Base-by-base conservation (phyloP, 2,797 vertebrate genomes). In the Hippopotamyrus pictus region DNA sequence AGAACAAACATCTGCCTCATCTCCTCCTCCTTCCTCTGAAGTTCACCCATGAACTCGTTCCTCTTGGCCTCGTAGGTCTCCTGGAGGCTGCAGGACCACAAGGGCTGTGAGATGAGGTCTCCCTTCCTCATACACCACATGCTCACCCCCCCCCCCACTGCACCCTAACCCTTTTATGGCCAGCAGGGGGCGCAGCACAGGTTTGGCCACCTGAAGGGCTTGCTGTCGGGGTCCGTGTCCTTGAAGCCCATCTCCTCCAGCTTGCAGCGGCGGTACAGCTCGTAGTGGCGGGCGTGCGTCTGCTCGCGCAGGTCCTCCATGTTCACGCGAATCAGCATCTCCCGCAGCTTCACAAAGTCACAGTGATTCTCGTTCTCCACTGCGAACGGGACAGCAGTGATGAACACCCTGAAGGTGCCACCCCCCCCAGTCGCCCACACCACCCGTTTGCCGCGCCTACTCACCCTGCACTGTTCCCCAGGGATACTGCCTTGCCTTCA, bases 1-100 rank as follows among this genome's bases (percentile, higher is more conserved):
- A 99, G 98, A 91, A 99, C 99, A 89, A 99, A 99, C 98, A 99
- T 99, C 93, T 99, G 99, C 91, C 99, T 97, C 99, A 99, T 99
- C 93, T 99, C 98, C 92, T 99, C 99, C 93, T 99, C 99, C 91
- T 99, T 99, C 93, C 98, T 99, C 95, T 99, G 99, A 86, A 99
- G 95, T 91, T 99, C 98, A 3, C 98, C 98, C 94, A 99, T 96
- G 94, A 99, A 99, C 92, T 99, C 99, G 0, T 99, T 99, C 92
- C 99, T 97, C 96, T 99, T 99, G 44, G 99, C 98, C 93, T 99
- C 99, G 0, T 99, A 99, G 0, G 98, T 99, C 94, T 99, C 98
- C 94, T 99, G 99, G 92, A 99, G 97, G 93, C 99, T 99, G 92
- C 59, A 87, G 33, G 37, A 17, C 73, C 73, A 46, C 87, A 50